Evolutionary conservation across 1,140 invertebrate genomes (phyloP).

Genomic region (Drosophila tsacasi): DNA sequence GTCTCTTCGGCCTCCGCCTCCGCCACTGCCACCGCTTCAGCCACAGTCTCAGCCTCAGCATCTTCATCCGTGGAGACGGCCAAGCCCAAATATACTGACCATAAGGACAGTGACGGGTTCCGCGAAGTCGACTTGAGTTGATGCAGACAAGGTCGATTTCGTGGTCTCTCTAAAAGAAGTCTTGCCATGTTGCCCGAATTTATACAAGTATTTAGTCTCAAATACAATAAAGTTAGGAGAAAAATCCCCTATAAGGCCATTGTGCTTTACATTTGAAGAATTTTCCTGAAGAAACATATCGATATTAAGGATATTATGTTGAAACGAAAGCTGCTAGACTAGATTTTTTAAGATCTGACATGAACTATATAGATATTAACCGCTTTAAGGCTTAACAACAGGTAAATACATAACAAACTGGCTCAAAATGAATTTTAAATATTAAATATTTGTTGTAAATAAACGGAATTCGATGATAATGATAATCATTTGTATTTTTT

Average conservation of each 20-base stretch:
- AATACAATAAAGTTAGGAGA: background rate
- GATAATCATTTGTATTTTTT: conserved; percentile 9
- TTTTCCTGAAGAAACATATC: background rate
- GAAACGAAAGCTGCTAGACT: conserved; percentile 3
- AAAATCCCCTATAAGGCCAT: background rate
- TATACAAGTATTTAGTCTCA: conserved; percentile 23
- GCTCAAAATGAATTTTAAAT: conserved; percentile 33
- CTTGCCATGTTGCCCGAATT: conserved; percentile 13
- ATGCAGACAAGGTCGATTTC: conserved; percentile 17
- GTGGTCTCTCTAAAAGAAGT: background rate
- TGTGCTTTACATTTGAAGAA: conserved; percentile 15
- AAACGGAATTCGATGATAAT: conserved; percentile 2
- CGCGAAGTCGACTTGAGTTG: conserved; percentile 77
- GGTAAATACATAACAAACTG: background rate
- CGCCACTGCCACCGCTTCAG: conserved; percentile 14
- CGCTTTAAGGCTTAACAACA: conserved; percentile 1
- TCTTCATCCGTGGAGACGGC: conserved; percentile 30
- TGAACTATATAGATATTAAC: conserved; percentile 2
- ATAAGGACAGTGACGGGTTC: conserved; percentile 60
- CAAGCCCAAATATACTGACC: conserved; percentile 30
- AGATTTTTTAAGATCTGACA: conserved; percentile 12
- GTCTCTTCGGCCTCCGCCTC: conserved; percentile 34
- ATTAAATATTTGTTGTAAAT: conserved; percentile 9
- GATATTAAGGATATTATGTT: conserved; percentile 3
- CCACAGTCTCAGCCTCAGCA: conserved; percentile 17